A percentile compares a stretch with the other conserved stretches of the same genome.
Conservation (phyloP, 1,140 invertebrate genomes). For the Scaptomyza pallida region DNA sequence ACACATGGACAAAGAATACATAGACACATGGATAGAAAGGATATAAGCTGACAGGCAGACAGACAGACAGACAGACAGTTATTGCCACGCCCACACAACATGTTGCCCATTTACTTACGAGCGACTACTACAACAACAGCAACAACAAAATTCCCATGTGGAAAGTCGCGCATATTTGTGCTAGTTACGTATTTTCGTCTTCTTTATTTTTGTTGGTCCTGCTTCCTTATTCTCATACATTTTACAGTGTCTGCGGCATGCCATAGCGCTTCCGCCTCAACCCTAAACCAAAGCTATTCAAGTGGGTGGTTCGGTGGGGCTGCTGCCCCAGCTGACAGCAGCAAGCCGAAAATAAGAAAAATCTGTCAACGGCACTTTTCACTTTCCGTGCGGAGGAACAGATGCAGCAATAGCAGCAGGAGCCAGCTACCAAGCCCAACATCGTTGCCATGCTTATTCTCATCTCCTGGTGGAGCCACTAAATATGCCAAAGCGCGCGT, state of each 20-base stretch:
- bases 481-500: constrained; percentile 78
- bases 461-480: constrained; percentile 32
- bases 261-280: constrained; percentile 19
- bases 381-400: constrained; percentile 31
- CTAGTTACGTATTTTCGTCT: constrained; percentile 22
- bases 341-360: constrained; percentile 71
- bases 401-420: background rate
- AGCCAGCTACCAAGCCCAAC: background rate
- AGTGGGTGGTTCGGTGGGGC: constrained; percentile 4
- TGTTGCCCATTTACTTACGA: constrained; percentile 4
- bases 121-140: constrained; percentile 30
- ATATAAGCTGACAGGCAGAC: too few relatives aligned
- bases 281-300: background rate
- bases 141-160: constrained; percentile 30
- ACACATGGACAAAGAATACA: background rate
- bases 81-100: constrained; percentile 1
- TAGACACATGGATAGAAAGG: too few relatives aligned
- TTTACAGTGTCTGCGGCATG: constrained; percentile 64
- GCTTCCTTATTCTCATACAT: constrained; percentile 43
- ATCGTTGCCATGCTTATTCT: constrained; percentile 8
- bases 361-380: constrained; percentile 76
- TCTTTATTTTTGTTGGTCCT: background rate
- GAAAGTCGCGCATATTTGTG: constrained; percentile 41
- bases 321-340: constrained; percentile 22
- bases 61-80: background rate